Conservation (phyloP, 2,797 vertebrate genomes). For the Pangasius krempfi region DNA sequence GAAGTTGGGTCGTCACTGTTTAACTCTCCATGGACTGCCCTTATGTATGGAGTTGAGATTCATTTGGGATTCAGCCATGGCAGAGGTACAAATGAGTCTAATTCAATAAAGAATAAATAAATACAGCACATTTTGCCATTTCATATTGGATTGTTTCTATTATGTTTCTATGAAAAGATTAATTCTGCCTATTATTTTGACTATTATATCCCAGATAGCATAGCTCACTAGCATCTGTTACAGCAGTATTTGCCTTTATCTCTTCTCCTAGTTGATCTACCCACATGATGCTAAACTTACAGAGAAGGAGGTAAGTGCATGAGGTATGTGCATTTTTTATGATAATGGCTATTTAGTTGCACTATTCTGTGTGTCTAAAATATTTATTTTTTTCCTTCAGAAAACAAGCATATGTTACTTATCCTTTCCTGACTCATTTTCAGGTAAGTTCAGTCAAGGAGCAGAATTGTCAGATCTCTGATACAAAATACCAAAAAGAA, state of each 20-base stretch:
- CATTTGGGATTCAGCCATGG: neutral
- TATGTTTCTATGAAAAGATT: neutral
- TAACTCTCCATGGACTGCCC: neutral
- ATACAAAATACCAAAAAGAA: neutral
- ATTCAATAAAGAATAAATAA: neutral
- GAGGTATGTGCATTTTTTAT: neutral
- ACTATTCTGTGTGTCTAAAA: neutral
- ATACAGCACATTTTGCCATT: neutral
- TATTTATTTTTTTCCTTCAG: constrained; percentile 66
- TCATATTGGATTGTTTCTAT: neutral
- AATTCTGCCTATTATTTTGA: neutral
- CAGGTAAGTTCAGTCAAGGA: constrained; percentile 74
- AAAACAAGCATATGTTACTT: constrained; percentile 95
- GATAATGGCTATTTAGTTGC: neutral
- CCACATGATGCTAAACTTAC: constrained; percentile 85
- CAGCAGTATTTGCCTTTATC: neutral
- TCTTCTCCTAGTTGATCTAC: constrained; percentile 81
- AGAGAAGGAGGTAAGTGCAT: constrained; percentile 87
- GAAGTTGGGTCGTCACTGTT: neutral
- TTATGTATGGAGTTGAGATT: neutral
- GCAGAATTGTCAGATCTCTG: neutral
- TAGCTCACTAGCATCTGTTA: neutral
- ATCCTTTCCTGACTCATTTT: constrained; percentile 95
- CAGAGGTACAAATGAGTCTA: neutral
- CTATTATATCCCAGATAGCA: neutral